Evolutionary conservation across 2,797 vertebrate genomes (phyloP), one percentile per base, ranked within the genome.

Genomic region (Scolopax bukidnonensis): DNA sequence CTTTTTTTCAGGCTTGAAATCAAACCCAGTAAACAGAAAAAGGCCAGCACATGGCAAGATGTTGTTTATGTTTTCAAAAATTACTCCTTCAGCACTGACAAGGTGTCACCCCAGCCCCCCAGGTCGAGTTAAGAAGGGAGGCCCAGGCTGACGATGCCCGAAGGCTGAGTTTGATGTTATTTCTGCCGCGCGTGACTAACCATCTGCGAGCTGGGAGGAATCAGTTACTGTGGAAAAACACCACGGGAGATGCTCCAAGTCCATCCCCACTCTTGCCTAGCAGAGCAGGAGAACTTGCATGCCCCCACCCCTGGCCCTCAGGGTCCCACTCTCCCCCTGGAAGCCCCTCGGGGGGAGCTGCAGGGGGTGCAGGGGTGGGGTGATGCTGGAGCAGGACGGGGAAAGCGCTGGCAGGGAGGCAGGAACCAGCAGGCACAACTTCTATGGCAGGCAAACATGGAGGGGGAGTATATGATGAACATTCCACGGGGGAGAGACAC

Each of bases 31-130:
- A 54, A 92, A 80, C 84, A 86, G 68, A 78, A 94, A 94, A 94
- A 85, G 81, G 92, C 73, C 91, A 96, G 65, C 65, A 60, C 65
- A 24, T 23, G 61, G 83, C 85, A 96, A 93, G 76, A 86, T 88
- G 93, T 57, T 84, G 91, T 85, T 95, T 91, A 87, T 9, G 0
- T 88, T 94, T 84, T 88, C 47, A 76, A 64, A 77, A 93, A 71
- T 15, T 20, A 38, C 59, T 89, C 79, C 56, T 77, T 53, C 68
- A 90, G 61, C 40, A 25, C 64, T 85, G 59, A 65, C 30, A 91
- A 93, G 93, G 83, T 61, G 75, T 28, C 53, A 61, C 38, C 69
- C 65, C 71, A 89, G 75, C 45, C 57, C 57, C 70, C 43, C 48
- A 40, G 57, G 47, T 1, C 75, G 53, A 71, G 89, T 27, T 16